Evolutionary conservation across 2,888 invertebrate genomes (phyloP), one percentile per base, ranked within the genome.

Genomic region (Argyresthia albistria): DNA sequence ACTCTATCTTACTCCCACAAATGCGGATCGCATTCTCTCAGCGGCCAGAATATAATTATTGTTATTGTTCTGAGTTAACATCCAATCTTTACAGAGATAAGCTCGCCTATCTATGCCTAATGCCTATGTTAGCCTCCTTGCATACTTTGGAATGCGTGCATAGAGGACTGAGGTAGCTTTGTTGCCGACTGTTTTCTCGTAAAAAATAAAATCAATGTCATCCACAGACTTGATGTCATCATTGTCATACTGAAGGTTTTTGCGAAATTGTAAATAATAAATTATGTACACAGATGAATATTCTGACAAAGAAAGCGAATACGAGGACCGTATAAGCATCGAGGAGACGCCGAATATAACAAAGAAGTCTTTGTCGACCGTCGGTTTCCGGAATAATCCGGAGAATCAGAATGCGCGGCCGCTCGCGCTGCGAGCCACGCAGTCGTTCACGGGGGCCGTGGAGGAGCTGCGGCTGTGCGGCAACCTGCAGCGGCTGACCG

Each of bases 301-400:
- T 67, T 83, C 83, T 43, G 84, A 83, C 64, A 83, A 73, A 67
- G 86, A 82, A 57, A 82, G 76, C 56, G 83, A 83, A 62, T 76
- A 69, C 57, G 81, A 83, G 54, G 77, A 81, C 51, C 68, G 72
- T 56, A 25, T 25, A 25, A 79, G 72, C 56, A 72, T 71, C 4
- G 76, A 74, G 42, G 73, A 76, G 37, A 78, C 72, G 57, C 77
- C 76, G 2, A 80, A 69, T 60, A 66, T 84, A 37, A 82, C 76
- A 14, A 84, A 82, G 58, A 86, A 86, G 60, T 87, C 83, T 1
- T 55, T 86, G 49, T 87, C 87, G 0, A 75, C 82, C 3, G 79
- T 81, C 9, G 84, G 80, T 15, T 87, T 86, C 53, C 67, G 79
- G 57, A 82, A 72, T 54, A 76, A 64, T 50, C 57, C 65, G 1